Evolutionary conservation across 1,140 invertebrate species (phyloP).

Genomic region (Idris sp.): DNA sequence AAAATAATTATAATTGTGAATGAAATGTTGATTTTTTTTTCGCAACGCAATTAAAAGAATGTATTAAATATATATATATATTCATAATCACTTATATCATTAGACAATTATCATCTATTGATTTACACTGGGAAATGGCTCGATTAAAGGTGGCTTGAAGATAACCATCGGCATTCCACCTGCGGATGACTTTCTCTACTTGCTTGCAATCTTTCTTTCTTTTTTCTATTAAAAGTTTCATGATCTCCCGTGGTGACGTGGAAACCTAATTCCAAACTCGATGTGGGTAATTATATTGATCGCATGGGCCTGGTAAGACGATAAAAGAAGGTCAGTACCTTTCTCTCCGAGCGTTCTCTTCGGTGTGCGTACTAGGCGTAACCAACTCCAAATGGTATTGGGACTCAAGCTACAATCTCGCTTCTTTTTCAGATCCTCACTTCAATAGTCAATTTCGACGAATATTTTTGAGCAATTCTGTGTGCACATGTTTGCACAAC

Average conservation of each 20-base stretch:
- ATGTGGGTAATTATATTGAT: constrained; percentile 73
- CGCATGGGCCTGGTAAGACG: constrained; percentile 60
- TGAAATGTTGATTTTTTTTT: no score
- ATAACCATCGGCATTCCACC: constrained; percentile 56
- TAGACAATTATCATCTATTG: constrained; percentile 5
- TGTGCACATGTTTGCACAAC: no score
- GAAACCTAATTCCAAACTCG: constrained; percentile 66
- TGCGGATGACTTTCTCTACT: constrained; percentile 69
- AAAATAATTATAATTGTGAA: no score
- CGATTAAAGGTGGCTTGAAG: constrained; percentile 38
- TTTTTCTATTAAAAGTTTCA: constrained; percentile 62
- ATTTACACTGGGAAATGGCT: constrained; percentile 28
- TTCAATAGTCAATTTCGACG: no score
- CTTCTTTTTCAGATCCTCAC: no score
- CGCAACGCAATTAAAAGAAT: no score
- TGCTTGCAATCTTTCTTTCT: constrained; percentile 50
- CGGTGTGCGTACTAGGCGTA: constrained; percentile 55
- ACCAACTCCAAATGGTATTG: constrained; percentile 40
- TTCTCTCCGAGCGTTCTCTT: constrained; percentile 65
- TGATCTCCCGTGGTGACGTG: constrained; percentile 63
- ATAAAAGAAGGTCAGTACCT: constrained; percentile 73
- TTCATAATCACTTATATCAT: constrained; percentile 51
- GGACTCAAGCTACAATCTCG: no score
- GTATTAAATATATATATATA: no score
- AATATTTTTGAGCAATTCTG: no score